These are phyloP conservation scores for Pyrgilauda ruficollis DNA, from an alignment of 2,113 vertebrate genomes.

Conservation along the genomic window DNA sequence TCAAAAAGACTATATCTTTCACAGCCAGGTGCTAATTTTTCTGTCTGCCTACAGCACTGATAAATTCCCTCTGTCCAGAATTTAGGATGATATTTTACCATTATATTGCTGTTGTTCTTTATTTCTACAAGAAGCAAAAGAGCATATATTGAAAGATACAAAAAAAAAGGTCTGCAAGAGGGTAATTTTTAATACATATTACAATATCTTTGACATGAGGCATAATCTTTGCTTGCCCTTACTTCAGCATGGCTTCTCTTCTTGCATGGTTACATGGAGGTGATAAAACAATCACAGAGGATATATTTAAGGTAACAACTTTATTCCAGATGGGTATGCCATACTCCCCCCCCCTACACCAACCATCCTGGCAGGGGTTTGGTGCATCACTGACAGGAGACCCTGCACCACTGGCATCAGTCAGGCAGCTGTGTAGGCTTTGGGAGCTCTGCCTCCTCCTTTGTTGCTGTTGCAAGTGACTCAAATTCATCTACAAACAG, in stretches of 20 bases:
- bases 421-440: not conserved
- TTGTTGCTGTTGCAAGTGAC: not conserved
- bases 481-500: not conserved
- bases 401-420: rapidly evolving
- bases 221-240: not conserved
- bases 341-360: not conserved
- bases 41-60: constrained; percentile 91
- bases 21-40: constrained; percentile 90
- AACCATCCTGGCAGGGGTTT: not conserved
- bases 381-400: not conserved
- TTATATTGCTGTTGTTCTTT: constrained; percentile 82
- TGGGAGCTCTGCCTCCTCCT: not conserved
- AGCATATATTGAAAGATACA: not conserved
- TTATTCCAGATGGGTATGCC: not conserved
- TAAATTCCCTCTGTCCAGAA: constrained; percentile 92
- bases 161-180: not conserved
- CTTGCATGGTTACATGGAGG: not conserved
- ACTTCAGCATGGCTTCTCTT: not conserved
- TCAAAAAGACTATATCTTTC: constrained; percentile 90
- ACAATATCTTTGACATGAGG: not conserved
- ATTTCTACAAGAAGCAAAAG: constrained; percentile 78
- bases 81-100: constrained; percentile 91
- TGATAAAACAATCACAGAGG: not conserved
- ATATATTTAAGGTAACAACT: not conserved
- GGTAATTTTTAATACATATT: not conserved